Percentiles rank a stretch among this genome's conserved stretches.
Evolutionary conservation across 2,113 vertebrate species (phyloP).

Genomic region (Panurus biarmicus): DNA sequence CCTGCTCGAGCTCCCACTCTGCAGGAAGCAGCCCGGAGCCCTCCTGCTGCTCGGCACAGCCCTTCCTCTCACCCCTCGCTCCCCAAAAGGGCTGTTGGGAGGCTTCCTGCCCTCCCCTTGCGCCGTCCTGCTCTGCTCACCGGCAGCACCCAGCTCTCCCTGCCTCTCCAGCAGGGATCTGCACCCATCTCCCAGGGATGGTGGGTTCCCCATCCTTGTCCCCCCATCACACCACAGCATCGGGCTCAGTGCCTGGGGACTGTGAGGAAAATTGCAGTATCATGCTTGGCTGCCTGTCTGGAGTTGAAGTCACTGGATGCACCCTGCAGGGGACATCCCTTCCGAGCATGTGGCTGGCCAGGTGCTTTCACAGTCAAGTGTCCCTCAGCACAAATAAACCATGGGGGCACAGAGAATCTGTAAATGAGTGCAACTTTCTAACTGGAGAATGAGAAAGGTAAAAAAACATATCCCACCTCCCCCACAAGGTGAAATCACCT

Average conservation of each 20-base stretch:
- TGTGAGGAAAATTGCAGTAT: rapidly evolving
- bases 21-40: background rate
- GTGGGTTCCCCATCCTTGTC: background rate
- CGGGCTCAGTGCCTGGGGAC: background rate
- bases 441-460: background rate
- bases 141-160: background rate
- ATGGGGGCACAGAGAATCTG: background rate
- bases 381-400: background rate
- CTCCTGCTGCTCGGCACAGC: background rate
- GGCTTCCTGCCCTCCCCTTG: background rate
- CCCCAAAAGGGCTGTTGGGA: background rate
- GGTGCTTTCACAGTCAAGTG: background rate
- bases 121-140: rapidly evolving
- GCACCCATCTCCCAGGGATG: rapidly evolving
- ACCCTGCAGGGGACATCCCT: background rate
- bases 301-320: background rate
- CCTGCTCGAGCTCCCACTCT: background rate
- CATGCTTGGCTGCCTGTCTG: background rate
- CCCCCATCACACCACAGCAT: too few relatives aligned
- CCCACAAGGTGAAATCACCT: background rate
- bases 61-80: background rate
- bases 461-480: background rate
- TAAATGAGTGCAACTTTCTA: background rate
- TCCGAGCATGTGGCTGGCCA: background rate
- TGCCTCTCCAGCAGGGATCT: background rate